Conservation (phyloP, 2,888 invertebrate species). For the Pteria penguin region DNA sequence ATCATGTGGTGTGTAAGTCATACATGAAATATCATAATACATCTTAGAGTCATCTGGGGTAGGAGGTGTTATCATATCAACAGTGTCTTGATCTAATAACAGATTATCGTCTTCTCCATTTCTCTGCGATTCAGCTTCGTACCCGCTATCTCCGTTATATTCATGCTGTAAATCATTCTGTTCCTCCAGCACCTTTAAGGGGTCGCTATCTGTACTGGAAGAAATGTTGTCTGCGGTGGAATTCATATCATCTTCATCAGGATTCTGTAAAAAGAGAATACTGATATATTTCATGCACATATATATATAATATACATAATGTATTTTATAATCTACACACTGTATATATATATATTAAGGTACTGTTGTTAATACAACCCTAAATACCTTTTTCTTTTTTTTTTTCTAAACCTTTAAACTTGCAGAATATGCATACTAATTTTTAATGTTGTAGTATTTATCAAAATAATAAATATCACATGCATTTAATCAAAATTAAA, state of each 20-base stretch:
- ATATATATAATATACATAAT: no score
- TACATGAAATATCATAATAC: constrained; percentile 37
- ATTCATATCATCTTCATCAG: constrained; percentile 47
- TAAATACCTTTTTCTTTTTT: no score
- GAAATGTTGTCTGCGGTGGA: background rate
- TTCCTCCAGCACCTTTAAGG: constrained; percentile 52
- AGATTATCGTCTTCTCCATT: constrained; percentile 23
- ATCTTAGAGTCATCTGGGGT: constrained; percentile 31
- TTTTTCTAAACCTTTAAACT: no score
- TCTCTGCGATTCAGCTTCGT: constrained; percentile 69
- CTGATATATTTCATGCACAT: no score
- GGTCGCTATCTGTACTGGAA: constrained; percentile 41
- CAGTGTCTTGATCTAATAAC: constrained; percentile 6
- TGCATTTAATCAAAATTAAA: no score
- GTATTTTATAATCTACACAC: no score
- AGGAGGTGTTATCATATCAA: constrained; percentile 29
- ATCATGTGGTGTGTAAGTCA: background rate
- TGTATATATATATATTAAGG: no score
- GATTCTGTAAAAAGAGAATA: constrained; percentile 44
- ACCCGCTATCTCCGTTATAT: constrained; percentile 73
- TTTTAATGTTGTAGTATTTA: no score
- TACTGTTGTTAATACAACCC: no score
- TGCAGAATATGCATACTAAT: no score
- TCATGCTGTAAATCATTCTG: constrained; percentile 41
- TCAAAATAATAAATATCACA: no score